Base-by-base conservation (phyloP, 2,888 invertebrate genomes). In the Amphimallon solstitiale region DNA sequence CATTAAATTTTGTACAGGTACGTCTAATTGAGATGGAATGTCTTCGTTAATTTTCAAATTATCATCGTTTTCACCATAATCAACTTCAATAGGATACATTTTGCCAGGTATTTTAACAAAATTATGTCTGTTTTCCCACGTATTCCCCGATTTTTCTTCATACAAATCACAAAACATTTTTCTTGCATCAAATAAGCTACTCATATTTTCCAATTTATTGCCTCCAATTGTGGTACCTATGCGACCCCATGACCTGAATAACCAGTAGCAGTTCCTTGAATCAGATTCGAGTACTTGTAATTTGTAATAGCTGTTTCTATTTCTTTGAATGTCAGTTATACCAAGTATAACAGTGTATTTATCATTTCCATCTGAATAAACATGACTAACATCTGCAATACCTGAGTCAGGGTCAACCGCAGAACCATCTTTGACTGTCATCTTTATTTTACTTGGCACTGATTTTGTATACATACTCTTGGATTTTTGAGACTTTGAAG, bases 261-360 rank as follows among this genome's bases (percentile, higher is more conserved):
- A 77, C 83, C 81, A 82, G 70, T 83, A 94, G 86, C 82, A 85
- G 9, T 85, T 83, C 15, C 81, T 82, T 0, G 78, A 82, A 77
- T 97, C 95, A 2, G 89, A 83, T 78, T 96, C 88, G 59, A 99
- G 84, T 51, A 98, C 82, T 81, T 99, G 98, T 59, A 99, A 75
- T 79, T 98, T 98, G 84, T 98, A 99, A 81, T 86, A 99, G 1
- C 96, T 96, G 83, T 99, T 99, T 79, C 91, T 93, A 72, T 94
- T 92, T 1, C 85, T 86, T 70, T 93, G 91, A 29, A 98, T 87
- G 79, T 98, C 97, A 0, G 95, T 95, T 71, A 90, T 82, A 9
- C 93, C 92, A 2, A 98, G 87, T 0, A 95, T 92, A 23, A 86
- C 90, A n/a, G 89, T 92, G 81, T 90, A 96, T 72, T 91, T 88